Conservation (phyloP, 2,113 vertebrate species). For the Cryptotis parvus region DNA sequence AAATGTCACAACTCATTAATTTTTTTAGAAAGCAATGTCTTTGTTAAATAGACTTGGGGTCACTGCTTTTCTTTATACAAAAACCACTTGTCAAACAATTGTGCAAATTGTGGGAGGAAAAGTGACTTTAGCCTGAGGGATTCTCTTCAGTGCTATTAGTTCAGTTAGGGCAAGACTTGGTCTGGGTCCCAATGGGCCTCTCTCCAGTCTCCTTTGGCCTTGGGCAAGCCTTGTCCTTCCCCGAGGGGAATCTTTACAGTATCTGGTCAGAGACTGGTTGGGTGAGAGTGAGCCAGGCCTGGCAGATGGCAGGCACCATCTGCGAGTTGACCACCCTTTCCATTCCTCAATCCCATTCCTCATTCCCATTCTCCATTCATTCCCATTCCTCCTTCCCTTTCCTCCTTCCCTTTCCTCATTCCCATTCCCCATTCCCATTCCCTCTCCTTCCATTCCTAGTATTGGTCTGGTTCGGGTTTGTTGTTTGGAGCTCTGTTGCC, state of each 20-base stretch:
- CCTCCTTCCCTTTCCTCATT: too few relatives aligned
- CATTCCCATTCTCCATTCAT: too few relatives aligned
- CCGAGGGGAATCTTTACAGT: fast-evolving
- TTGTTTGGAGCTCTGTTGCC: neutral
- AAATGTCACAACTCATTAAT: too few relatives aligned
- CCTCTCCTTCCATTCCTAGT: too few relatives aligned
- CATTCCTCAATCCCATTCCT: too few relatives aligned
- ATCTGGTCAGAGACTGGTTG: neutral
- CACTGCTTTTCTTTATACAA: neutral
- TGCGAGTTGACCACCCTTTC: neutral
- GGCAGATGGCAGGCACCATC: too few relatives aligned
- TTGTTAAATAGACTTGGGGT: neutral
- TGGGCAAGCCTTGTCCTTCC: neutral
- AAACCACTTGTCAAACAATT: neutral
- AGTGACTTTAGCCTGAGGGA: neutral
- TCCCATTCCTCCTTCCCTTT: too few relatives aligned
- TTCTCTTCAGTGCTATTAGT: neutral
- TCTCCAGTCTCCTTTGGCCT: neutral
- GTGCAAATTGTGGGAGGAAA: neutral
- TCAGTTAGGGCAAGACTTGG: neutral
- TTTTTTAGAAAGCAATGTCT: neutral
- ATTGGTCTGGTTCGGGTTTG: too few relatives aligned
- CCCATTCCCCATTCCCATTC: too few relatives aligned
- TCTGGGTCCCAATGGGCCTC: neutral
- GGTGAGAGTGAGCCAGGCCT: too few relatives aligned